Conservation (phyloP, 1,140 invertebrate species). For the Scaptomyza montana region DNA sequence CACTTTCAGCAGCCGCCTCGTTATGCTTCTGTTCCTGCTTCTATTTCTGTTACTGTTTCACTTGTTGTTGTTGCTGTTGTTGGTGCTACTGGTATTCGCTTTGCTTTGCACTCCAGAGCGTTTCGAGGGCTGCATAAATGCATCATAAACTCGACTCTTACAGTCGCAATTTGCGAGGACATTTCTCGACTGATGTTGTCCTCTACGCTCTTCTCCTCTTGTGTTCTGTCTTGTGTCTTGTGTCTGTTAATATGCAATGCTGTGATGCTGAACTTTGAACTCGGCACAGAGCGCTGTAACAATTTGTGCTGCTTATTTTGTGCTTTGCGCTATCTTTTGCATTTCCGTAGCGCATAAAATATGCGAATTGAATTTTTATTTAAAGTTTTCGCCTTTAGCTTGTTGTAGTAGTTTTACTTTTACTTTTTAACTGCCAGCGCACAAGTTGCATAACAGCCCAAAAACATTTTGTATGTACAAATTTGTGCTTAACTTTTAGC, state of each 20-base stretch:
- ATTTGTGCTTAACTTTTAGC: constrained; percentile 73
- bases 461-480: constrained; percentile 78
- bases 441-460: constrained; percentile 72
- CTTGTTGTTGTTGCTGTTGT: constrained; percentile 9
- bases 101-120: constrained; percentile 45
- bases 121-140: constrained; percentile 75
- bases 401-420: constrained; percentile 3
- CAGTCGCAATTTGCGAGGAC: constrained; percentile 61
- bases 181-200: constrained; percentile 44
- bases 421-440: constrained; percentile 44
- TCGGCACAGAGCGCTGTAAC: constrained; percentile 33
- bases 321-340: constrained; percentile 69
- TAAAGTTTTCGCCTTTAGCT: constrained; percentile 65
- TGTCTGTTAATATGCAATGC: constrained; percentile 73
- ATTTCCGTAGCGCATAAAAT: constrained; percentile 73
- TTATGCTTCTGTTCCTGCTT: constrained; percentile 61
- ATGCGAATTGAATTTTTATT: constrained; percentile 82
- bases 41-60: constrained; percentile 30
- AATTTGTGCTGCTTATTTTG: constrained; percentile 79
- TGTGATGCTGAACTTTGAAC: constrained; percentile 71
- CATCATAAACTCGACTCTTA: constrained; percentile 72
- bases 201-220: not conserved
- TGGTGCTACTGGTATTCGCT: constrained; percentile 15
- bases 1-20: constrained; percentile 73
- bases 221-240: constrained; percentile 12